Conservation (phyloP, 2,113 vertebrate species). For the Xenopus laevis region DNA sequence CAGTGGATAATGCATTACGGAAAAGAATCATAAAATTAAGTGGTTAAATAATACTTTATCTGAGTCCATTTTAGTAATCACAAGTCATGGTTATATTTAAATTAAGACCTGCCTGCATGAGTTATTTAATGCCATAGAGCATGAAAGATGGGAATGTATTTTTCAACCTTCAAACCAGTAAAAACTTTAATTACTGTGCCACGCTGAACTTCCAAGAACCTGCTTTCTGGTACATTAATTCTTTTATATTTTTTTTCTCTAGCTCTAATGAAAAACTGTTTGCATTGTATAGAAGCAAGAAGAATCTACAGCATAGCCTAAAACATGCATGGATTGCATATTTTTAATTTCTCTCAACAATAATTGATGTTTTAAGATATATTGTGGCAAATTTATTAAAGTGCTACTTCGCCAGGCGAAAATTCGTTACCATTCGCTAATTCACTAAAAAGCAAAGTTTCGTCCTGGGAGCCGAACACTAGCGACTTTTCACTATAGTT, state of each 20-base stretch:
- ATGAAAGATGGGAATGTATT: neutral
- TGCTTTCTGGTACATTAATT: constrained; percentile 3
- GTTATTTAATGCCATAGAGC: constrained; percentile 2
- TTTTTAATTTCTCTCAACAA: neutral
- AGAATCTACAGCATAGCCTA: neutral
- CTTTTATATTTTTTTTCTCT: constrained; percentile 6
- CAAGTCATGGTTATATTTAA: neutral
- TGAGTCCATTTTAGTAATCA: neutral
- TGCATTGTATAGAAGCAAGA: neutral
- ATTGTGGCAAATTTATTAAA: too few species aligned
- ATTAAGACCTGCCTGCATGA: constrained; percentile 4
- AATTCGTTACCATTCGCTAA: too few species aligned
- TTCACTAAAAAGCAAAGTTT: too few species aligned
- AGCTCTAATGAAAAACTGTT: neutral
- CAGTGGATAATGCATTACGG: too few species aligned
- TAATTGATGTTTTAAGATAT: too few species aligned
- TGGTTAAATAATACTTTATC: neutral
- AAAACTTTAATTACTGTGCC: constrained; percentile 2
- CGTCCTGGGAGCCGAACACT: too few species aligned
- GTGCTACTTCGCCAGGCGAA: too few species aligned
- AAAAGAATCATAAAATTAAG: neutral
- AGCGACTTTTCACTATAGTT: too few species aligned
- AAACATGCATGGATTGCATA: neutral
- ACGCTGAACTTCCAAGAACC: constrained; percentile 1
- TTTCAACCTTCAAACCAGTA: constrained; percentile 2